Base-by-base conservation (phyloP, 2,888 invertebrate species). In the Eristalinus sepulchralis region DNA sequence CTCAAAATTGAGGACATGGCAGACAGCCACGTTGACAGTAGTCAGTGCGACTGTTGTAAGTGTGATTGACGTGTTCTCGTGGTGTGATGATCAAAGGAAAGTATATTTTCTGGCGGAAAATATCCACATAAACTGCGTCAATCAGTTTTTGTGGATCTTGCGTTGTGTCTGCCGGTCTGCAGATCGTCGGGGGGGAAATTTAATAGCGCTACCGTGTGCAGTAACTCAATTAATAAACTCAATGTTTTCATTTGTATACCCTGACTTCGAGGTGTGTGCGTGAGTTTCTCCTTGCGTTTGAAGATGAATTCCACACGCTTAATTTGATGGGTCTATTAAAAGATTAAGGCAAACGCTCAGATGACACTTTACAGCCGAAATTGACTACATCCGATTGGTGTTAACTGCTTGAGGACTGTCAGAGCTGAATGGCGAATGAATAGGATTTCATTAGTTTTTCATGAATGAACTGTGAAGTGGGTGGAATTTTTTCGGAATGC, bases 11-110 rank as follows among this genome's bases (percentile, higher is more conserved):
- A 64, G 77, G 53, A 47, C 47, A 47, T 71, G 67, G 34, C 39
- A 31, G 63, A 55, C 55, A 47, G 8, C 17, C 17, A 47, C 47
- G 6, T 17, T 47, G 75, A 72, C 64, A 71, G 60, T 55, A 70
- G 70, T 70, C 55, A 55, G 71, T 63, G 72, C 31, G 67, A 67
- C 17, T 72, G 71, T 17, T 68, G 67, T 68, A 77, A 81, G 63
- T 77, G 34, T 85, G 85, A 85, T 73, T 85, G 72, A 78, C 81
- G 67, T 27, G 76, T 72, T 72, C 60, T 60, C 36, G 67, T 67
- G 64, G 62, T 64, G 22, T 53, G 53, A 64, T 70, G 71, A 79
- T 71, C 77, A 85, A 82, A 82, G 59, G 27, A 20, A 22, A 64
- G 47, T 5, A 57, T 60, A 67, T 22, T 77, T 71, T 47, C 20